Evolutionary conservation across 2,888 invertebrate genomes (phyloP), one percentile per base, ranked within the genome.

Genomic region (Antheraea yamamai): DNA sequence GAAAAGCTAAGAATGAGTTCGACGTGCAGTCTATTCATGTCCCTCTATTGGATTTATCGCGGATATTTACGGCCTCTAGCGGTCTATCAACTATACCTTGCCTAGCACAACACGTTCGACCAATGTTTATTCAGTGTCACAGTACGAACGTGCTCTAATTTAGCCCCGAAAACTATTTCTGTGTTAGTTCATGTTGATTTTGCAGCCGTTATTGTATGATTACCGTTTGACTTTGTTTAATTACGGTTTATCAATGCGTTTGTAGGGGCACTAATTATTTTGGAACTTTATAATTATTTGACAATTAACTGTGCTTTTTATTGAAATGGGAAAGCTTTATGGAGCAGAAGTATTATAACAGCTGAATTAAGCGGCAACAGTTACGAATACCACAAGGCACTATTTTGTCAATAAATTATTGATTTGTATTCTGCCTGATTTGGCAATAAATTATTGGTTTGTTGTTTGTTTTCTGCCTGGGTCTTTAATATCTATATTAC

Each of bases 41-140:
- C 70, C 12, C 47, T 70, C 8, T 70, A 39, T 70, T 39, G 12
- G 39, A 39, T 39, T 70, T 70, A 70, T 70, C 70, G 70, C 20
- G 26, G 70, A 70, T 70, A 70, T 70, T 70, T 70, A 70, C 39
- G 70, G 39, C 39, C 70, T 39, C 70, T 70, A 70, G 70, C 39
- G 70, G 20, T 39, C 39, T 70, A 39, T 39, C n/a, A 20, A n/a
- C 70, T 70, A 70, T 70, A 39, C n/a, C 20, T 39, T 39, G 39
- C 10, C 20, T 70, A 70, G 39, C n/a, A n/a, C 70, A 70, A 70
- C 70, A 70, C 35, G 70, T 70, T 39, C 39, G 26, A 3, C 70
- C 39, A 70, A 70, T 70, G 70, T 39, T 70, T 70, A 70, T 70
- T 70, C 39, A 39, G n/a, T n/a, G 39, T 70, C 70, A 70, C 70